Percentiles rank a stretch among this genome's conserved stretches.
Conservation (phyloP, 2,797 vertebrate species). For the Huso huso region DNA sequence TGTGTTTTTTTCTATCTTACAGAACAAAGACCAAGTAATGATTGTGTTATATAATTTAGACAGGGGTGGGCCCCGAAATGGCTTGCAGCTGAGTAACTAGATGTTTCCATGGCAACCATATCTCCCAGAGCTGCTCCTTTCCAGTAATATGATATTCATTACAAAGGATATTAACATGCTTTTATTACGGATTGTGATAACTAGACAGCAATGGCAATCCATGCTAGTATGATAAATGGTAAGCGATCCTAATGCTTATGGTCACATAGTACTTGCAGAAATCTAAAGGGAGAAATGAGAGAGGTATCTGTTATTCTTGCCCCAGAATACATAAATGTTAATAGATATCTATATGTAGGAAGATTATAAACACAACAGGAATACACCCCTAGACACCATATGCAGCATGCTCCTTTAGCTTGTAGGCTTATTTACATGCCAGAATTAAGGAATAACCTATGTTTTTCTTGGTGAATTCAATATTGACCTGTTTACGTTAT, state of each 20-base stretch:
- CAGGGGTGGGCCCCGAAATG: constrained; percentile 44
- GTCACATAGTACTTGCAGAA: constrained; percentile 22
- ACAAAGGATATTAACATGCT: constrained; percentile 29
- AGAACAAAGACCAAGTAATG: constrained; percentile 28
- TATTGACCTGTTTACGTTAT: no score
- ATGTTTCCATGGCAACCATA: constrained; percentile 68
- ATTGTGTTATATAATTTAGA: constrained; percentile 49
- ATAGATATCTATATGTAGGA: no score
- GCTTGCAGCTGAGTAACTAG: constrained; percentile 58
- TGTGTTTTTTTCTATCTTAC: no score
- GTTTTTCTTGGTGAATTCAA: no score
- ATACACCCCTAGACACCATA: no score
- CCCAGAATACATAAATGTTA: no score
- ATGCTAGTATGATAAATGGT: constrained; percentile 11
- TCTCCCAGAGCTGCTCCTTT: constrained; percentile 40
- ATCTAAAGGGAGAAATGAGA: constrained; percentile 13
- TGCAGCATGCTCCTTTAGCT: no score
- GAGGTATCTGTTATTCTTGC: no score
- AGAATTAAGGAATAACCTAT: no score
- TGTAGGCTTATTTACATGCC: no score
- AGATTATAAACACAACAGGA: no score
- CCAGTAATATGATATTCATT: constrained; percentile 25
- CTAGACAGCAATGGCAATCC: constrained; percentile 14
- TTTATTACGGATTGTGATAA: constrained; percentile 33
- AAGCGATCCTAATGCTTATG: constrained; percentile 4